Conservation (phyloP, 2,113 vertebrate genomes). For the Labeo rohita region DNA sequence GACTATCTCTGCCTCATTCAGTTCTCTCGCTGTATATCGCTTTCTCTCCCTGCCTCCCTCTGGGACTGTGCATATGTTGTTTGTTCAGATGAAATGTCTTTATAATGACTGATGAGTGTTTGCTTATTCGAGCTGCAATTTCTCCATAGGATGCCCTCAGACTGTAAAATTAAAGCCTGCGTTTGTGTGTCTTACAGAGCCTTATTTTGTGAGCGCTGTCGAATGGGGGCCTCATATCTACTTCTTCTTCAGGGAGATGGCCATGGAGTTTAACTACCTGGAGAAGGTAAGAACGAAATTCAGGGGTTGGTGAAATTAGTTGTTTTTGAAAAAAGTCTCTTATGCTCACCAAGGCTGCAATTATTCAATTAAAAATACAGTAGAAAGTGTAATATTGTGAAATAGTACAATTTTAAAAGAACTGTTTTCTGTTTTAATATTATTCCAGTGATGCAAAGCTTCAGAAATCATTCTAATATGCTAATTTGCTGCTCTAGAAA, state of each 20-base stretch:
- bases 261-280: constrained; percentile 96
- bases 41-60: constrained; percentile 14
- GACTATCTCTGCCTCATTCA: constrained; percentile 1
- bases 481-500: neutral
- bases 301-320: too few relatives aligned
- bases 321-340: neutral
- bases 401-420: neutral
- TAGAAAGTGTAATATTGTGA: neutral
- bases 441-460: neutral
- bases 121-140: constrained; percentile 14
- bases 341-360: neutral
- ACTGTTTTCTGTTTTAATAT: neutral
- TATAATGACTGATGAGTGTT: constrained; percentile 30
- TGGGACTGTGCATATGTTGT: constrained; percentile 49
- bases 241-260: constrained; percentile 98
- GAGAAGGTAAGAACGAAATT: constrained; percentile 84
- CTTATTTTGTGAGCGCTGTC: constrained; percentile 92
- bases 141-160: neutral
- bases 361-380: neutral
- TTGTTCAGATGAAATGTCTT: constrained; percentile 56
- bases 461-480: neutral
- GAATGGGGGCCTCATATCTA: constrained; percentile 95
- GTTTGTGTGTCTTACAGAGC: constrained; percentile 76
- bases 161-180: neutral
- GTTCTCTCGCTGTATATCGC: constrained; percentile 1